These are phyloP conservation scores for Oreamnos americanus DNA, from an alignment of 2,113 vertebrate species.

Conservation along the genomic window DNA sequence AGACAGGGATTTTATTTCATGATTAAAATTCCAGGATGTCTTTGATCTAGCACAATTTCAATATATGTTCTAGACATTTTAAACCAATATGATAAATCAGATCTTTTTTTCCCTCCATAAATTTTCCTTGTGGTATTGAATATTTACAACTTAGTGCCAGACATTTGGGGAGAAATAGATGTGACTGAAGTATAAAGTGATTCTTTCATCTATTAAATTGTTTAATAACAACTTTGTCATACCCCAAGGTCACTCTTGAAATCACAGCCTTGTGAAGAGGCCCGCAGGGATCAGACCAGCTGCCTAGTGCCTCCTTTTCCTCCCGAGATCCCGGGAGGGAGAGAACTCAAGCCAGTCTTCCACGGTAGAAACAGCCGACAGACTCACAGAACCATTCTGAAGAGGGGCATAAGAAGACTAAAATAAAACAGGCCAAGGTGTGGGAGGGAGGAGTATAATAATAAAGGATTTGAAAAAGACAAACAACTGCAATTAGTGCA, in stretches of 20 bases:
- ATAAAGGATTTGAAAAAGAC: neutral
- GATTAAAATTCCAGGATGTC: neutral
- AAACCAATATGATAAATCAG: neutral
- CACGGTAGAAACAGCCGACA: neutral
- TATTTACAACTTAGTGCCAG: constrained; percentile 19
- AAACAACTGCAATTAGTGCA: neutral
- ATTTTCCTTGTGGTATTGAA: neutral
- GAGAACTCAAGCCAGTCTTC: neutral
- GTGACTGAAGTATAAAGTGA: neutral
- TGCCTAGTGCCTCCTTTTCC: constrained; percentile 29
- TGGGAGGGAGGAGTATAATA: neutral
- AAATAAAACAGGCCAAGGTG: neutral
- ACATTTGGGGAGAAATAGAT: constrained; percentile 28
- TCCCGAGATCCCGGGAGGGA: neutral
- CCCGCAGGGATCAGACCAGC: constrained; percentile 33
- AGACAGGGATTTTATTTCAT: neutral
- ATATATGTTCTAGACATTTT: neutral
- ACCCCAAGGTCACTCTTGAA: constrained; percentile 65
- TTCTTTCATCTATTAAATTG: constrained; percentile 53
- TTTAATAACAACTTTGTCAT: constrained; percentile 59
- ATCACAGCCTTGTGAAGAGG: constrained; percentile 45
- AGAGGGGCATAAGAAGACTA: neutral
- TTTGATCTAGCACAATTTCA: neutral
- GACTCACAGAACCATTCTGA: neutral
- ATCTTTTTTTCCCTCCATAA: neutral